Base-by-base conservation (phyloP, 2,888 invertebrate genomes). In the Latheticus oryzae region DNA sequence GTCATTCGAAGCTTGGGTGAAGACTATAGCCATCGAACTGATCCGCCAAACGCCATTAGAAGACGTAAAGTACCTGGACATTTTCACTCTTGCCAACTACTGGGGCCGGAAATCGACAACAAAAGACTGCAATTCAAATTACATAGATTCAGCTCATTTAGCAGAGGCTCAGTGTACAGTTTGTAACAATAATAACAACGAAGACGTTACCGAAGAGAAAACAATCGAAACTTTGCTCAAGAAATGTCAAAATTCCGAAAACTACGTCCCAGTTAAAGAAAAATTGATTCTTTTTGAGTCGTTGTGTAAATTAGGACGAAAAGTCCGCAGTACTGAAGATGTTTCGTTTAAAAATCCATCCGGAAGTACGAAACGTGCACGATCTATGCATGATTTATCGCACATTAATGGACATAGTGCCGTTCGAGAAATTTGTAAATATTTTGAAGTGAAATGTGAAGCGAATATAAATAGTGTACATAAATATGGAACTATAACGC, bases 31-130 rank as follows among this genome's bases (percentile, higher is more conserved):
- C 45, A 85, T 88, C 61, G 89, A 90, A 75, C 83, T 90, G 62
- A 86, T 90, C 63, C 84, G 88, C 1, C 89, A 90, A 75, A 90
- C 89, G 17, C 89, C 89, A 11, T 78, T 89, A 62, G 87, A 88
- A 38, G 85, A 87, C 62, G 83, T 89, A 55, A 86, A 88, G 72
- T 89, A 89, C 73, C 77, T 89, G 70, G 89, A 88, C 74, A 89
- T 89, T 62, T 73, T 87, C 52, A 83, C 85, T 61, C 83, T 87
- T 38, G 84, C 86, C 21, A 73, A 74, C 28, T 69, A 68, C 32
- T 74, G 71, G 70, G 71, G 61, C 43, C 45, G 83, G 5, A 68
- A 65, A 52, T 13, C 50, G 16, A 53, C 58, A 45, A 8, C 61
- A 35, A 71, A 73, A 72, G 75, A 76, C 70, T 74, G 72, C 64